phyloP scores from a whole-genome alignment of 1,140 invertebrate genomes.

The Apis laboriosa region DNA sequence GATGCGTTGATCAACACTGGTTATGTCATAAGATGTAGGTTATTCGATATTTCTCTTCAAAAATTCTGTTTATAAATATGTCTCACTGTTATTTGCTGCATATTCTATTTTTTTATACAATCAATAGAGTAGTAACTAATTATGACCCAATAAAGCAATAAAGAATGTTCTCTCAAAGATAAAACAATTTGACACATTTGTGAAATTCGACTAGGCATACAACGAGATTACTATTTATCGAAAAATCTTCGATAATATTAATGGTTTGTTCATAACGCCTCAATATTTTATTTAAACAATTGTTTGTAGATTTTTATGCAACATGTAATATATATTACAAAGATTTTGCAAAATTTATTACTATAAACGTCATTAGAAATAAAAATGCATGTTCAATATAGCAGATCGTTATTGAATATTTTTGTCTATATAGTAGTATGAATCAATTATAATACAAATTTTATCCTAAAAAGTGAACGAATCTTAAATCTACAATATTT shows the following conservation, averaged over 20 bases:
- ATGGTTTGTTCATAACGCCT: constrained; percentile 30
- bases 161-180: not conserved
- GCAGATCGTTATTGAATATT: not conserved
- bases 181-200: constrained; percentile 34
- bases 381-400: not conserved
- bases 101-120: not conserved
- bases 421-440: not conserved
- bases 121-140: not conserved
- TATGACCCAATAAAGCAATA: not conserved
- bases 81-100: constrained; percentile 17
- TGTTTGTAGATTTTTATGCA: not conserved
- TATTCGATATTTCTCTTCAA: constrained; percentile 40
- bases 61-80: constrained; percentile 21
- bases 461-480: constrained; percentile 17
- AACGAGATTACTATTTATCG: constrained; percentile 10
- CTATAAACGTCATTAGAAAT: not conserved
- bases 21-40: constrained; percentile 52
- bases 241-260: constrained; percentile 30
- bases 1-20: constrained; percentile 25
- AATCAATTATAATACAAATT: constrained; percentile 11
- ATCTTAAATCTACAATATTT: not conserved
- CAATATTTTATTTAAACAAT: not conserved
- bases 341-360: not conserved
- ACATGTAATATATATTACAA: too few species aligned
- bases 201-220: constrained; percentile 4